phyloP scores from a whole-genome alignment of 2,113 vertebrate species.

The Gopherus evgoodei region DNA sequence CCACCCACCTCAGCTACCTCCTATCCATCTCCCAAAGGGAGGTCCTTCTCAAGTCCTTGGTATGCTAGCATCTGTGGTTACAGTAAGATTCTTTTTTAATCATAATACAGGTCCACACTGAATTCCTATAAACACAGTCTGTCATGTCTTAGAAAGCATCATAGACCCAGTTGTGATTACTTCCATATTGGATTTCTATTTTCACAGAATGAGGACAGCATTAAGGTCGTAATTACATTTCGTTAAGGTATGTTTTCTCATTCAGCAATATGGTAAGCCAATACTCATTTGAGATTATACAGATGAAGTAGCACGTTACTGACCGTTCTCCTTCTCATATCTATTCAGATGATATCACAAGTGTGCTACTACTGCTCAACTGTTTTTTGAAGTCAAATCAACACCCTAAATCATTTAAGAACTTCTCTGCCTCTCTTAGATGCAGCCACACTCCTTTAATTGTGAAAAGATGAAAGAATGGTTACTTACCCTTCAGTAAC shows the following conservation, averaged over 20 bases:
- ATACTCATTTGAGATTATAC: slow-evolving; percentile 5
- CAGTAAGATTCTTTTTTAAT: background rate
- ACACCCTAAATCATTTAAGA: background rate
- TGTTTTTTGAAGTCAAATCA: background rate
- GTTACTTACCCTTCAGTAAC: too few species aligned
- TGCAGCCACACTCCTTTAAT: background rate
- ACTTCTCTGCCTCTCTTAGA: background rate
- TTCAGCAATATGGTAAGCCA: background rate
- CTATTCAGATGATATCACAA: background rate
- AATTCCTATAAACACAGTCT: slow-evolving; percentile 26
- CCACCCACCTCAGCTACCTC: background rate
- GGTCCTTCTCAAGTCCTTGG: background rate
- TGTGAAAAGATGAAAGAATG: background rate
- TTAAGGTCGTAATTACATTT: slow-evolving; percentile 33
- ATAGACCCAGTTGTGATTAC: background rate
- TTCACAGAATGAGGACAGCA: slow-evolving; percentile 39
- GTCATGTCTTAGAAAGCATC: background rate
- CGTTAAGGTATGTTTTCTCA: slow-evolving; percentile 46
- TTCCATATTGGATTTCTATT: slow-evolving; percentile 30
- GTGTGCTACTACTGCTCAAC: background rate
- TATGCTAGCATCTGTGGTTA: background rate
- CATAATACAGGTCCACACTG: background rate
- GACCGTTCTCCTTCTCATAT: background rate
- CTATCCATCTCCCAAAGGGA: background rate
- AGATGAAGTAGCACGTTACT: slow-evolving; percentile 9